Evolutionary conservation across 2,113 vertebrate genomes (phyloP).

Genomic region (Ranitomeya variabilis): DNA sequence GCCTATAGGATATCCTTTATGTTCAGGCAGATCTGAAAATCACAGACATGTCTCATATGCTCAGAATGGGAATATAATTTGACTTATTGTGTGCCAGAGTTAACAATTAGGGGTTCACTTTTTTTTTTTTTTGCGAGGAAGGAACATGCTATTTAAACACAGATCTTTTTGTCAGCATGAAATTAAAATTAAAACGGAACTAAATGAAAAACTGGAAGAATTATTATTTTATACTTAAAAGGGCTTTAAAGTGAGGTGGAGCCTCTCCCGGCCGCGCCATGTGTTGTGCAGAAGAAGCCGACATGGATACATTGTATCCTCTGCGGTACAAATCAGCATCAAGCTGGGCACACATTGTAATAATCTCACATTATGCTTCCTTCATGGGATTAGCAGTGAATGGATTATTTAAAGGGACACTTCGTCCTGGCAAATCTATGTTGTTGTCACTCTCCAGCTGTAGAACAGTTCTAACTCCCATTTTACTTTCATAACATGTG

Average conservation of each 20-base stretch:
- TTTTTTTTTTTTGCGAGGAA: conserved; percentile 22
- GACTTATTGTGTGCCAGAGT: conserved; percentile 64
- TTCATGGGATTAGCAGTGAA: not conserved
- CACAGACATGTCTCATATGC: conserved; percentile 59
- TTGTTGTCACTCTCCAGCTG: not conserved
- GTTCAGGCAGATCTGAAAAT: conserved; percentile 60
- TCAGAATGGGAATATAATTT: conserved; percentile 63
- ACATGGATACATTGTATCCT: not conserved
- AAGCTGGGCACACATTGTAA: not conserved
- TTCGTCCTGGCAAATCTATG: not conserved
- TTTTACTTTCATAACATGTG: too few relatives aligned
- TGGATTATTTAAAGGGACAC: not conserved
- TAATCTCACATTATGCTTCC: not conserved
- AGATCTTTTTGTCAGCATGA: conserved; percentile 61
- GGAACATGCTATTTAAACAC: conserved; percentile 52
- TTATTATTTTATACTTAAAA: not conserved
- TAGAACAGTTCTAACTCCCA: too few relatives aligned
- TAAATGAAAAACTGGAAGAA: conserved; percentile 48
- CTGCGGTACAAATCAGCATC: conserved; percentile 11
- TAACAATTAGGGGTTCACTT: conserved; percentile 56
- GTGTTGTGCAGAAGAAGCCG: not conserved
- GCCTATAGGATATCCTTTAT: conserved; percentile 63
- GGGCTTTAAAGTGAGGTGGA: not conserved
- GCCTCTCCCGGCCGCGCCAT: not conserved
- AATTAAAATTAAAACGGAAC: conserved; percentile 52